Evolutionary conservation across 2,797 vertebrate genomes (phyloP).

Genomic region (Columba guinea): DNA sequence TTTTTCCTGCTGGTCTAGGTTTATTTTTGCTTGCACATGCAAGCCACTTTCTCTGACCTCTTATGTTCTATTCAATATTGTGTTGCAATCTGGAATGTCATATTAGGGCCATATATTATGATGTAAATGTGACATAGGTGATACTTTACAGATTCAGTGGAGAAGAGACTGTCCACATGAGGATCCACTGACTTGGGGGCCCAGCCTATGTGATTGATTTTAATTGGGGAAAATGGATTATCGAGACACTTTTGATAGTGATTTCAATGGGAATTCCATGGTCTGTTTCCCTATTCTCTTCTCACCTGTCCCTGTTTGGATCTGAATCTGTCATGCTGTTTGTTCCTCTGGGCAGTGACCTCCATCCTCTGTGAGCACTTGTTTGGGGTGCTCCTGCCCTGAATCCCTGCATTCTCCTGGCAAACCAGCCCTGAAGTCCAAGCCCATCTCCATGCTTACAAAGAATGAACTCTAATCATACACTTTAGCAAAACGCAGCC

Average conservation of each 20-base stretch:
- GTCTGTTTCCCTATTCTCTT: background rate
- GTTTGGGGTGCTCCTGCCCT: background rate
- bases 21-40: background rate
- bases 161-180: background rate
- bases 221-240: background rate
- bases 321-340: no score
- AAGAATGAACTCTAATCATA: background rate
- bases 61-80: background rate
- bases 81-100: background rate
- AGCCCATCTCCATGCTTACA: background rate
- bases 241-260: background rate
- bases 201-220: background rate
- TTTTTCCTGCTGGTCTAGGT: background rate
- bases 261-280: background rate
- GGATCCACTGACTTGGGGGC: background rate
- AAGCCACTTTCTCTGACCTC: background rate
- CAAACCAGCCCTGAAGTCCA: background rate
- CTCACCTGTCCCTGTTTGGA: background rate
- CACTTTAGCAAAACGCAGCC: background rate
- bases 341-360: background rate
- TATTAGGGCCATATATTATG: background rate
- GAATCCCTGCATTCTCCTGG: background rate
- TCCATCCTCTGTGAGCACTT: fast-evolving
- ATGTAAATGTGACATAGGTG: background rate
- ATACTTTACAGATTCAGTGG: background rate